Evolutionary conservation across 1,140 invertebrate species (phyloP).

Genomic region (Ips typographus): DNA sequence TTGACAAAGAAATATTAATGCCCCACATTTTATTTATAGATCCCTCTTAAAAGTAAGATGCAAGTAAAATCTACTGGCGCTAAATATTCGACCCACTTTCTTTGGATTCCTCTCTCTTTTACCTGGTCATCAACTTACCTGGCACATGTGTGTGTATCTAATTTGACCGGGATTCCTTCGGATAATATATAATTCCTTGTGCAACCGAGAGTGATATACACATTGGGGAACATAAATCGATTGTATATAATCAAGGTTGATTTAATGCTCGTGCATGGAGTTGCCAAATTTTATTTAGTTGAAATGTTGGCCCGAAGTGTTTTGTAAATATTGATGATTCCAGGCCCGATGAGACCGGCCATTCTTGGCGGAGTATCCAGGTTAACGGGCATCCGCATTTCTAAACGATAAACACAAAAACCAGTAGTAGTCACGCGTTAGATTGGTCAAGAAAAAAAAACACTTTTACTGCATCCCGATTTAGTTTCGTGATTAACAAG

Average conservation of each 20-base stretch:
- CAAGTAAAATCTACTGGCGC: conserved; percentile 16
- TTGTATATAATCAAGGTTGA: conserved; percentile 20
- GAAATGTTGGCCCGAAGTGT: not conserved
- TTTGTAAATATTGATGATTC: conserved; percentile 19
- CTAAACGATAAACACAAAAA: not conserved
- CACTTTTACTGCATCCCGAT: not conserved
- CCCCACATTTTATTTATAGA: conserved; percentile 30
- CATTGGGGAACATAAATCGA: conserved; percentile 8
- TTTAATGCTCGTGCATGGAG: conserved; percentile 6
- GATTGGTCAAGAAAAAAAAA: not conserved
- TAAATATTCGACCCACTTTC: conserved; percentile 24
- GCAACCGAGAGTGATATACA: conserved; percentile 15
- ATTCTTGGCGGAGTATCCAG: not conserved
- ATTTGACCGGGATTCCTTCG: conserved; percentile 8
- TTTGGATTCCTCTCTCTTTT: conserved; percentile 14
- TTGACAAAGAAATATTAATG: conserved; percentile 32
- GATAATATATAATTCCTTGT: conserved; percentile 25
- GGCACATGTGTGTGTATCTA: conserved; percentile 6
- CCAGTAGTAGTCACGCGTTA: too few species aligned
- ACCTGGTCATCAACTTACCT: conserved; percentile 13
- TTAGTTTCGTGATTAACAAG: not conserved
- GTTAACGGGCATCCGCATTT: conserved; percentile 1
- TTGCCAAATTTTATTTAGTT: conserved; percentile 18
- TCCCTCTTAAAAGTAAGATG: conserved; percentile 4
- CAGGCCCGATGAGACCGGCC: not conserved